Conservation (phyloP, 2,888 invertebrate genomes). For the Plemyria rubiginata region DNA sequence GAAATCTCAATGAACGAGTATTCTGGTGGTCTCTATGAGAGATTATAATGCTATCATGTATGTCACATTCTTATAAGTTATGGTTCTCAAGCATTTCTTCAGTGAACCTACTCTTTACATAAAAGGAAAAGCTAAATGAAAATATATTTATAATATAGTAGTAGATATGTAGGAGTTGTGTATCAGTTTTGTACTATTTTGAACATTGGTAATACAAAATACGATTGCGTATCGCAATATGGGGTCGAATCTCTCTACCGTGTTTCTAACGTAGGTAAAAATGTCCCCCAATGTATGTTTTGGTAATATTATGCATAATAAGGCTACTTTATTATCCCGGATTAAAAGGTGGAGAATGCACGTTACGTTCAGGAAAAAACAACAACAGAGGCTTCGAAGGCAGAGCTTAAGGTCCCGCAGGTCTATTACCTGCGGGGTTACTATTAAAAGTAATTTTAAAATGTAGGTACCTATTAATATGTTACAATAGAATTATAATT, state of each 20-base stretch:
- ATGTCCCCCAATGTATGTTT: conserved; percentile 19
- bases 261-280: conserved; percentile 19
- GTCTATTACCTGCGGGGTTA: too few species aligned
- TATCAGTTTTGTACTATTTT: too few species aligned
- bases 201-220: too few species aligned
- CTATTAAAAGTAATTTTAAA: too few species aligned
- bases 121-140: conserved; percentile 68
- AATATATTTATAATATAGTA: conserved; percentile 76
- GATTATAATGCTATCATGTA: conserved; percentile 92
- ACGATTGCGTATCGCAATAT: not conserved
- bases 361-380: conserved; percentile 1
- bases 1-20: conserved; percentile 97
- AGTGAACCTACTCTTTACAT: conserved; percentile 80
- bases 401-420: too few species aligned
- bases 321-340: conserved; percentile 33
- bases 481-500: too few species aligned
- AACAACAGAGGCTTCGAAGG: not conserved
- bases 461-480: too few species aligned
- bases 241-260: not conserved
- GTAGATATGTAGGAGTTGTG: too few species aligned
- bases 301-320: conserved; percentile 28
- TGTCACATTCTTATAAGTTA: conserved; percentile 95
- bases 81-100: conserved; percentile 96
- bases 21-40: conserved; percentile 97
- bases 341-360: conserved; percentile 29